Conservation (phyloP, 2,113 vertebrate genomes). For the Sporophila hypoxantha region DNA sequence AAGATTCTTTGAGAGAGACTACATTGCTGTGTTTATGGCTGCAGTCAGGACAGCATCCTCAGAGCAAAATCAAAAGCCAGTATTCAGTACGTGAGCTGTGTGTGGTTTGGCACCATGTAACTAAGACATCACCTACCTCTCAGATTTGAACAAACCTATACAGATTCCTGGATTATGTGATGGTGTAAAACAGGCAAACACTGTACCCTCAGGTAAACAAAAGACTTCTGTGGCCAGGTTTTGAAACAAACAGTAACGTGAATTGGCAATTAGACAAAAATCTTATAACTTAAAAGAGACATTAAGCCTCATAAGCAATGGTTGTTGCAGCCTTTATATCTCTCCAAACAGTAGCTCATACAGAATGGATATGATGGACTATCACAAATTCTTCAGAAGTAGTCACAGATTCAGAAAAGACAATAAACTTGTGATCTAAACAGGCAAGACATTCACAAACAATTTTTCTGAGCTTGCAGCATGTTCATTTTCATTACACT, state of each 20-base stretch:
- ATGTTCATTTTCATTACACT: neutral
- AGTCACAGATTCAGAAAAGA: neutral
- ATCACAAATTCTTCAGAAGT: neutral
- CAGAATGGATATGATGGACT: neutral
- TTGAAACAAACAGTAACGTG: neutral
- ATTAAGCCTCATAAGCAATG: neutral
- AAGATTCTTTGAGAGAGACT: neutral
- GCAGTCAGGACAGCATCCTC: neutral
- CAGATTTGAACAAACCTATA: neutral
- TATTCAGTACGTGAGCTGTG: neutral
- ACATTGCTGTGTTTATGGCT: neutral
- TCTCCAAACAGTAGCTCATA: neutral
- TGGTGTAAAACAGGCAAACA: neutral
- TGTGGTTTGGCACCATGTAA: neutral
- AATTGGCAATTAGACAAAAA: neutral
- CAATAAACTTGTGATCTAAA: neutral
- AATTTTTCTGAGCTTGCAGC: neutral
- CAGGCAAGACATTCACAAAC: neutral
- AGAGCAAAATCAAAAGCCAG: neutral
- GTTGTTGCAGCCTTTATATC: neutral
- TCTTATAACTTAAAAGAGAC: neutral
- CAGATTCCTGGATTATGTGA: neutral
- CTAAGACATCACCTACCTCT: neutral
- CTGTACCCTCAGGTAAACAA: neutral
- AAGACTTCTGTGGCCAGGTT: neutral